Evolutionary conservation across 1,140 invertebrate species (phyloP), one percentile per base, ranked within the genome.

Genomic region (Microplitis demolitor): DNA sequence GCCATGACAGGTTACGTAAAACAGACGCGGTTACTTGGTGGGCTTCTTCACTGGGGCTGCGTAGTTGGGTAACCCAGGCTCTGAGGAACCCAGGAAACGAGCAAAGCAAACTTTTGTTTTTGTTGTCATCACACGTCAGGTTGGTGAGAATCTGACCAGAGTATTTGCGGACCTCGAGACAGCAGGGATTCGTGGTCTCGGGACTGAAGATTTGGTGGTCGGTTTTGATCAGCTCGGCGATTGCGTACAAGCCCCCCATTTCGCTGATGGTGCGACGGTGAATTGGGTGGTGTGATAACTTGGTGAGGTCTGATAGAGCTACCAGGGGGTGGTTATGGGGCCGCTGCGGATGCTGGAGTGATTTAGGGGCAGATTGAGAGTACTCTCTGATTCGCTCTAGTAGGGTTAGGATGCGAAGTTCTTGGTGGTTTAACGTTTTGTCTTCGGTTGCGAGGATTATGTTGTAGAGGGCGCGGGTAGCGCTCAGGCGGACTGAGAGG

Each of bases 131-230:
- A 82, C 98, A 98, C 0, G 97, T 98, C 0, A 99, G 87, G 85
- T 99, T 98, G 0, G 97, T 99, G n/a, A 99, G 85, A 0, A 96
- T 95, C 96, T 98, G 98, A 60, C 97, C 95, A 1, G 96, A 95
- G 82, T 98, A 98, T 72, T 95, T 91, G 60, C 97, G 89, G 82
- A 98, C 89, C 0, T 95, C 94, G 54, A 97, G 91, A 83, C 97
- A 98, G 73, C 95, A 92, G 70, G 91, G 90, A 80, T 96, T 93
- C 68, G 91, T 90, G 68, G 89, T 91, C 51, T 91, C 91, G 78
- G 92, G 93, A 3, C 94, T 94, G 79, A 97, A 94, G 0, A 91
- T 90, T 51, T 91, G 89, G 82, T 97, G 94, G 85, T 98, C 97
- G 56, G 93, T 91, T 80, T 96, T 93, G 31, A 97, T 93, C n/a